Conservation (phyloP, 2,797 vertebrate genomes). For the Gila robusta region DNA sequence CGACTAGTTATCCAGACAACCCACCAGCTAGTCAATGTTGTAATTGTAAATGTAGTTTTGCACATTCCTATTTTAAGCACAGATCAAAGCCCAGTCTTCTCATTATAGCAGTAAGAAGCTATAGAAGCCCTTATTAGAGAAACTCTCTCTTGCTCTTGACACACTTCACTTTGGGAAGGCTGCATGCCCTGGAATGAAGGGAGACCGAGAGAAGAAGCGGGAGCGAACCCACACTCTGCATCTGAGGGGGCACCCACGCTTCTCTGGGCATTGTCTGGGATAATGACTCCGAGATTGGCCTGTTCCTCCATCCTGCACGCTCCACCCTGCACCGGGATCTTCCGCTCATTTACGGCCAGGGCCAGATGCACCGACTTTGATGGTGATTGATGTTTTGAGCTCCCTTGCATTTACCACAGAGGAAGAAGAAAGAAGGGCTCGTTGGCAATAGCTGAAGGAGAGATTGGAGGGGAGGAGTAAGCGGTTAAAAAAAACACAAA, state of each 20-base stretch:
- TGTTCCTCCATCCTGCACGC: slow-evolving; percentile 37
- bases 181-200: slow-evolving; percentile 20
- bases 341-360: slow-evolving; percentile 41
- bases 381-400: slow-evolving; percentile 60
- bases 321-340: slow-evolving; percentile 35
- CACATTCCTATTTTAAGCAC: background rate
- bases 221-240: background rate
- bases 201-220: background rate
- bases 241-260: slow-evolving; percentile 40
- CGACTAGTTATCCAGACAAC: background rate
- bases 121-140: slow-evolving; percentile 44
- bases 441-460: slow-evolving; percentile 2
- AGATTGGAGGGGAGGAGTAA: background rate
- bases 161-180: slow-evolving; percentile 57
- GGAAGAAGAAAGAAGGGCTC: slow-evolving; percentile 44
- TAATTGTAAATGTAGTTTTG: slow-evolving; percentile 11
- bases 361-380: slow-evolving; percentile 48
- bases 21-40: background rate
- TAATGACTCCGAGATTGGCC: slow-evolving; percentile 60
- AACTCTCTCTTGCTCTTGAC: slow-evolving; percentile 34
- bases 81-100: slow-evolving; percentile 22
- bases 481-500: slow-evolving; percentile 47
- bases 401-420: slow-evolving; percentile 45
- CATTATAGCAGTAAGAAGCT: slow-evolving; percentile 18
- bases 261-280: slow-evolving; percentile 48